Conservation (phyloP, 2,113 vertebrate species). For the Alces alces region DNA sequence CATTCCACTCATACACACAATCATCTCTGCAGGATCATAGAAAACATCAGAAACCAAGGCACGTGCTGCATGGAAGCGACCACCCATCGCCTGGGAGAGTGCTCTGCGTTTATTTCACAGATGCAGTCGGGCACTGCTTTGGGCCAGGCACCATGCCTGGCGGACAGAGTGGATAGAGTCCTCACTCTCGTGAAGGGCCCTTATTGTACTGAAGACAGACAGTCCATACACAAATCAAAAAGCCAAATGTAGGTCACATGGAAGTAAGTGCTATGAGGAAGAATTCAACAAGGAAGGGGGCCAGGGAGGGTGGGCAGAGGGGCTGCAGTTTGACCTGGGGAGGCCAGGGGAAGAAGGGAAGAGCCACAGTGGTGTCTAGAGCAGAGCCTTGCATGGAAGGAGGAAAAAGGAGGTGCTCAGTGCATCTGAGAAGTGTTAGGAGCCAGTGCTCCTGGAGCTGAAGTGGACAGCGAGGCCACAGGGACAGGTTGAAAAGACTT, state of each 20-base stretch:
- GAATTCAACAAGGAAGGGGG: not conserved
- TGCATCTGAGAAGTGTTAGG: not conserved
- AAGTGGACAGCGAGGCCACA: not conserved
- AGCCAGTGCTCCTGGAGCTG: not conserved
- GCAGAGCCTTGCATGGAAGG: not conserved
- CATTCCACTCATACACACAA: not conserved
- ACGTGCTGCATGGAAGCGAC: fast-evolving
- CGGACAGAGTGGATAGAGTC: not conserved
- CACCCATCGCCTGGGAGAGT: not conserved
- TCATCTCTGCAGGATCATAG: not conserved
- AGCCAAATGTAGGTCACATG: not conserved
- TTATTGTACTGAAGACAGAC: not conserved
- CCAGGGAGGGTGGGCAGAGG: no score
- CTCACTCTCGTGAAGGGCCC: no score
- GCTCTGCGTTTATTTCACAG: not conserved
- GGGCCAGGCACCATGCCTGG: not conserved
- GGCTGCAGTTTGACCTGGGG: not conserved
- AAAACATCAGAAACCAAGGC: not conserved
- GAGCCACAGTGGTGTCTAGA: not conserved
- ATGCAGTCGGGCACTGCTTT: fast-evolving
- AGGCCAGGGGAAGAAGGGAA: not conserved
- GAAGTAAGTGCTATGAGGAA: not conserved
- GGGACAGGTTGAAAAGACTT: not conserved
- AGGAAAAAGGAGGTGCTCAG: not conserved
- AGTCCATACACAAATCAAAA: not conserved